phyloP scores from a whole-genome alignment of 2,113 vertebrate species.

The Periophthalmus modestus region DNA sequence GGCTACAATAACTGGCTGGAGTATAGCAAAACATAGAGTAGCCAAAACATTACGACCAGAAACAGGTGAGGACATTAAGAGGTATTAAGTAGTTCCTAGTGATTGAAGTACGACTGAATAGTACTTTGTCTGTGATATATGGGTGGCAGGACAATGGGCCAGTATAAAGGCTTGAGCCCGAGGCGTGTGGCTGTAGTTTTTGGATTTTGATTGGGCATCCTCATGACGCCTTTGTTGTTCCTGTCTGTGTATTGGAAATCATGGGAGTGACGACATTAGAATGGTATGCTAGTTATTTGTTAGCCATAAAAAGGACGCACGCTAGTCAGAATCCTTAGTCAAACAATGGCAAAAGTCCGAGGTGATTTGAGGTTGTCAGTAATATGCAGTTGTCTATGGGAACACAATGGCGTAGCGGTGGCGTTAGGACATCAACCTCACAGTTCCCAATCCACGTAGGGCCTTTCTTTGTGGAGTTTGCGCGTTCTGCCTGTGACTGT shows the following conservation, averaged over 20 bases:
- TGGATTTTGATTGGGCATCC: background rate
- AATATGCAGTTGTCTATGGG: background rate
- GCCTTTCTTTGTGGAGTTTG: background rate
- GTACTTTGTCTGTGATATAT: background rate
- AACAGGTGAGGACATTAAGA: constrained; percentile 1
- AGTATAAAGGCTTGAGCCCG: background rate
- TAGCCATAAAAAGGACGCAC: background rate
- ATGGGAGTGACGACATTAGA: background rate
- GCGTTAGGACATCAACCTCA: background rate
- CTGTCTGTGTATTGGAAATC: background rate
- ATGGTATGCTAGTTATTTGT: background rate
- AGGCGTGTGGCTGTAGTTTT: background rate
- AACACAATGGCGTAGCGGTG: too few relatives aligned
- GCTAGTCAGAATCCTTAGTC: background rate
- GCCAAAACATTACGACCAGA: background rate
- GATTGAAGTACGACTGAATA: background rate
- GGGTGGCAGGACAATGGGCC: background rate
- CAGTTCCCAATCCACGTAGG: background rate
- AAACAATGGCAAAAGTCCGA: background rate
- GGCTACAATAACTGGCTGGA: background rate
- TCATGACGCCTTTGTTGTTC: background rate
- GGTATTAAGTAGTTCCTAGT: background rate
- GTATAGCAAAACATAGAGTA: background rate
- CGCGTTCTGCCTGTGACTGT: background rate
- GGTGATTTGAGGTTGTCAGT: background rate